These are phyloP conservation scores for Butorides virescens DNA, from an alignment of 2,113 vertebrate species.

Conservation along the genomic window DNA sequence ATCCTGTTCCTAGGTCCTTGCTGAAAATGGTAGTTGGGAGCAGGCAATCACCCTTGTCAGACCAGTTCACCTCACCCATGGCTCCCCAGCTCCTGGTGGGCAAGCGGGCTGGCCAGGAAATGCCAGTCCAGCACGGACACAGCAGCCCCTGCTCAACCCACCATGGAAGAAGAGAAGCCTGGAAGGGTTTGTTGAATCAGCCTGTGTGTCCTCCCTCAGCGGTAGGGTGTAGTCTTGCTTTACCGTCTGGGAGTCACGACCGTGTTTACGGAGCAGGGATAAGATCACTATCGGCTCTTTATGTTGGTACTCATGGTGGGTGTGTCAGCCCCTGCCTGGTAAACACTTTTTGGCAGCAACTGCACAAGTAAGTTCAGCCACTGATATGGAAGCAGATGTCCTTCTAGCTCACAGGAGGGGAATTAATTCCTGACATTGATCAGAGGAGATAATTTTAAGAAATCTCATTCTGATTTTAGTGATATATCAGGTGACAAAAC, in stretches of 20 bases:
- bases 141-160: background rate
- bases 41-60: background rate
- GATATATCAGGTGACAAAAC: background rate
- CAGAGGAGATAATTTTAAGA: background rate
- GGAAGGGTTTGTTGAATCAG: background rate
- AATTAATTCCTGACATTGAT: background rate
- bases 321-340: background rate
- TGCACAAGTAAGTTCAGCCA: background rate
- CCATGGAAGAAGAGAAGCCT: background rate
- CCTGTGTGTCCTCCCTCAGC: background rate
- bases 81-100: background rate
- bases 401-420: background rate
- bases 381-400: background rate
- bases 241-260: background rate
- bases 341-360: background rate
- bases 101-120: background rate
- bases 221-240: background rate
- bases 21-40: background rate
- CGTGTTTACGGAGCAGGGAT: background rate
- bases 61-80: background rate
- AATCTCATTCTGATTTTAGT: background rate
- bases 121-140: background rate
- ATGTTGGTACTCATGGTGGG: rapidly evolving
- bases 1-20: background rate
- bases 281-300: background rate